phyloP scores from a whole-genome alignment of 1,140 invertebrate species.

The Akabosia matsudoensis region DNA sequence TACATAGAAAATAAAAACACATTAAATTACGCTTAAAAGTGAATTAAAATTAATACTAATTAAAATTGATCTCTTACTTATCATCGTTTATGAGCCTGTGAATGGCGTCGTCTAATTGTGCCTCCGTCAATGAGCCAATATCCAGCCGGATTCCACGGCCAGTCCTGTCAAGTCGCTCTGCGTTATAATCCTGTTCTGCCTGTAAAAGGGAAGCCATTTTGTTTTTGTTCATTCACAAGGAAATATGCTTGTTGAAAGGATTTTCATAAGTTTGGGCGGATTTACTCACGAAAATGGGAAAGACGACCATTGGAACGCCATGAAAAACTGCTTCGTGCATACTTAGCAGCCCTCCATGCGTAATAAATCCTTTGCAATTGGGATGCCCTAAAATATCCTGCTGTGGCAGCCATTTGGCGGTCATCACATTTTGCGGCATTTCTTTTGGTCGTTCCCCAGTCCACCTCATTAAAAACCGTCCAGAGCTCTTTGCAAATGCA shows the following conservation, averaged over 20 bases:
- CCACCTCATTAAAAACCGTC: conserved; percentile 69
- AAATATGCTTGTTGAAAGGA: neutral
- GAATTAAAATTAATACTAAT: no score
- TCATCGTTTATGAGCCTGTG: neutral
- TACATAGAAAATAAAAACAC: no score
- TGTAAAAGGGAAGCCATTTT: neutral
- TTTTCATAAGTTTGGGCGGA: neutral
- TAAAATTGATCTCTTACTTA: no score
- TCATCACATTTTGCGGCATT: conserved; percentile 67
- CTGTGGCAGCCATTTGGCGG: conserved; percentile 73
- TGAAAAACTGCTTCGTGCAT: conserved; percentile 77
- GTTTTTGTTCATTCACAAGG: no score
- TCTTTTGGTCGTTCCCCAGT: conserved; percentile 61
- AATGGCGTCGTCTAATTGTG: neutral
- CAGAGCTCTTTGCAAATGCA: neutral
- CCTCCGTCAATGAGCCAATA: neutral
- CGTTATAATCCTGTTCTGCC: conserved; percentile 22
- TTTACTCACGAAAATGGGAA: conserved; percentile 52
- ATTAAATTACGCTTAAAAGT: no score
- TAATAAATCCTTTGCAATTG: conserved; percentile 71
- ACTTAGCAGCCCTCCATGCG: conserved; percentile 74
- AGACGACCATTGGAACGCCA: conserved; percentile 65
- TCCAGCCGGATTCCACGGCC: conserved; percentile 12
- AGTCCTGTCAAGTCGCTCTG: conserved; percentile 11
- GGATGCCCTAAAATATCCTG: conserved; percentile 73